These are phyloP conservation scores for Syrphus vitripennis DNA, from an alignment of 2,888 invertebrate species.

Conservation along the genomic window DNA sequence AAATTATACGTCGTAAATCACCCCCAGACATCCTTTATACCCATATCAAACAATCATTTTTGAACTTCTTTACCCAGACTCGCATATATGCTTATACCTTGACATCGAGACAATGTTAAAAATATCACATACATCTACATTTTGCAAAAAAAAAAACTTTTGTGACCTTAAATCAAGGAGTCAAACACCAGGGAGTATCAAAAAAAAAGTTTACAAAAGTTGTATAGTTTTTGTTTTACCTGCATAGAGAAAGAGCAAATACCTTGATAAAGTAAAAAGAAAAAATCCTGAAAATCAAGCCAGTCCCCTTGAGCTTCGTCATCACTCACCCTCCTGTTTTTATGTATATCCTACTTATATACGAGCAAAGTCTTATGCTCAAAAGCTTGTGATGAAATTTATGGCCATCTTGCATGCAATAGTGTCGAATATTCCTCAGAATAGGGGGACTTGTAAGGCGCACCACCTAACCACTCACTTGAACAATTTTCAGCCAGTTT, in stretches of 20 bases:
- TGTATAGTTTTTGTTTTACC: constrained; percentile 15
- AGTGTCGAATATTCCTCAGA: constrained; percentile 52
- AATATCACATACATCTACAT: neutral
- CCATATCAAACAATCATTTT: constrained; percentile 40
- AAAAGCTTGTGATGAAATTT: constrained; percentile 63
- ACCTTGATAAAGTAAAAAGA: neutral
- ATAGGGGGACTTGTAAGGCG: neutral
- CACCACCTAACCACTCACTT: constrained; percentile 26
- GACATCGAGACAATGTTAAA: neutral
- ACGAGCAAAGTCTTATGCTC: constrained; percentile 27
- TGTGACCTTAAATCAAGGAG: constrained; percentile 16
- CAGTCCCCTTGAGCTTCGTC: neutral
- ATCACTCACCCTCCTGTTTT: constrained; percentile 23
- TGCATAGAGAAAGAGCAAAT: neutral
- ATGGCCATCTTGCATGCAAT: constrained; percentile 64
- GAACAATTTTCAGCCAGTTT: constrained; percentile 33
- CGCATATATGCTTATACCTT: neutral
- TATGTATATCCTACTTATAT: neutral
- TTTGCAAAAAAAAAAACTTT: constrained; percentile 14
- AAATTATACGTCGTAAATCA: constrained; percentile 58
- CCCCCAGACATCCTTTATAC: constrained; percentile 46
- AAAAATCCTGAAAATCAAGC: neutral
- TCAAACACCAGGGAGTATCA: constrained; percentile 17
- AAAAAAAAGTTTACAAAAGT: neutral
- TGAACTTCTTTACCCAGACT: constrained; percentile 23